Conservation (phyloP, 2,888 invertebrate genomes). For the Copidosoma aretas region DNA sequence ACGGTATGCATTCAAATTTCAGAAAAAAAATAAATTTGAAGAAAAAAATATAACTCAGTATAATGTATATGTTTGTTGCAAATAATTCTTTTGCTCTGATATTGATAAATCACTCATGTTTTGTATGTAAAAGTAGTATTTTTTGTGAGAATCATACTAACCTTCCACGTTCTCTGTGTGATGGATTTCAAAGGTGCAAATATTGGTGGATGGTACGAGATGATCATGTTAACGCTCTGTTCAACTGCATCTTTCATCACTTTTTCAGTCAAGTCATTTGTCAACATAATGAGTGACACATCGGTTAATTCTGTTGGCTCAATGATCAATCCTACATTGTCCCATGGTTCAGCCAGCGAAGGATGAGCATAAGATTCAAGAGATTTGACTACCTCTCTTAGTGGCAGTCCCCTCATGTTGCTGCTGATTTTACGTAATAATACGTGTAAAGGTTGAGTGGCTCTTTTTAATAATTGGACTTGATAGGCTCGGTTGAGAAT, state of each 20-base stretch:
- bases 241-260: conserved; percentile 83
- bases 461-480: neutral
- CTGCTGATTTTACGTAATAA: neutral
- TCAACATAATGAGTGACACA: conserved; percentile 76
- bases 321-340: conserved; percentile 91
- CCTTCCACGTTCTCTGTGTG: conserved; percentile 72
- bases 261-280: conserved; percentile 90
- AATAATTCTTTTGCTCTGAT: no score
- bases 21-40: no score
- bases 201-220: conserved; percentile 96
- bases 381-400: conserved; percentile 66
- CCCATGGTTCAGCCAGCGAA: conserved; percentile 84
- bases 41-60: no score
- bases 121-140: neutral
- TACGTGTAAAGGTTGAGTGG: neutral
- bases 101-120: no score
- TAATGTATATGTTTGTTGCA: no score
- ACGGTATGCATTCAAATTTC: no score
- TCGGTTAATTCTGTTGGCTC: conserved; percentile 70
- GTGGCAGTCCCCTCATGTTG: conserved; percentile 58
- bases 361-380: conserved; percentile 76
- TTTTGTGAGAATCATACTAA: conserved; percentile 54
- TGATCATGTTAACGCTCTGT: conserved; percentile 76
- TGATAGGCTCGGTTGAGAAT: neutral
- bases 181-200: conserved; percentile 84